Evolutionary conservation across 2,797 vertebrate species (phyloP).

Genomic region (Gymnopithys bicolor): DNA sequence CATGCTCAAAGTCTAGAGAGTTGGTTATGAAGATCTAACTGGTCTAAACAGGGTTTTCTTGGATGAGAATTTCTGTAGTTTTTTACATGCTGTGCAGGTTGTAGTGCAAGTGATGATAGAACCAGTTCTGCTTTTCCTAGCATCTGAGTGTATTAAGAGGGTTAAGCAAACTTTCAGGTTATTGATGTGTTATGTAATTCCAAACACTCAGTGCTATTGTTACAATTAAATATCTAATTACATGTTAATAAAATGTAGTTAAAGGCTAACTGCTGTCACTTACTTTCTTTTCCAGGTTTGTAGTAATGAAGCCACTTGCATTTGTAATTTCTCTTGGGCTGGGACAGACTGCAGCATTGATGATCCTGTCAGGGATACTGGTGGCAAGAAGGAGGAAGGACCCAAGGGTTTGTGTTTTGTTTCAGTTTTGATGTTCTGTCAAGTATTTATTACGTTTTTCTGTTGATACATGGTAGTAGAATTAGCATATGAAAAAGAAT

Average conservation of each 20-base stretch:
- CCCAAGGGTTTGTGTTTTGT: slow-evolving; percentile 93
- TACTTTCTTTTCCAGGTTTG: slow-evolving; percentile 84
- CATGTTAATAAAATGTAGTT: neutral
- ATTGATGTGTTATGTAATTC: neutral
- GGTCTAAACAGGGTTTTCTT: neutral
- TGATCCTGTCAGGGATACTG: slow-evolving; percentile 87
- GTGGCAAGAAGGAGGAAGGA: slow-evolving; percentile 85
- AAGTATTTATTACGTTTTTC: neutral
- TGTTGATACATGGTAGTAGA: neutral
- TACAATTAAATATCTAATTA: neutral
- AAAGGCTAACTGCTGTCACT: neutral
- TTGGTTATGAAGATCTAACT: neutral
- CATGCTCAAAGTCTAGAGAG: neutral
- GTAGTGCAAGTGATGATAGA: neutral
- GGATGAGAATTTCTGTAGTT: neutral
- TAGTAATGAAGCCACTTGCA: slow-evolving; percentile 97
- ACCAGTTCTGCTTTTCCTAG: neutral
- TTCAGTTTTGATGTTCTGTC: slow-evolving; percentile 61
- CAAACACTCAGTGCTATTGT: neutral
- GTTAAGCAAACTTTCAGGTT: neutral
- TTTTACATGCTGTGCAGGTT: neutral
- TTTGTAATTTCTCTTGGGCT: slow-evolving; percentile 94
- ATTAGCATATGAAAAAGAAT: neutral
- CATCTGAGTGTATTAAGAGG: neutral
- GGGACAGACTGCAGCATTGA: slow-evolving; percentile 98